These are phyloP conservation scores for Argya squamiceps DNA, from an alignment of 2,797 vertebrate genomes.

Conservation along the genomic window DNA sequence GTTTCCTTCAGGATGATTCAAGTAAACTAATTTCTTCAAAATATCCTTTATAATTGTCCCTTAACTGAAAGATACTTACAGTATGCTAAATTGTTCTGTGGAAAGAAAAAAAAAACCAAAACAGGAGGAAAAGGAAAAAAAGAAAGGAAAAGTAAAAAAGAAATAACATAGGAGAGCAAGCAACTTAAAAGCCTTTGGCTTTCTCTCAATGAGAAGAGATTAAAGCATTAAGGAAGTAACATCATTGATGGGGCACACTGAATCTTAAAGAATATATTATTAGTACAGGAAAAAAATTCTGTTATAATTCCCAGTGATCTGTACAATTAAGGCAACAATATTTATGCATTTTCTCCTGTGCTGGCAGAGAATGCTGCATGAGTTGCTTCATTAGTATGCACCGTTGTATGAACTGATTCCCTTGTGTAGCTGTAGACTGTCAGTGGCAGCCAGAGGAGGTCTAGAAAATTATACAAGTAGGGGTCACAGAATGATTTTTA, in stretches of 20 bases:
- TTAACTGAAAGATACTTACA: not conserved
- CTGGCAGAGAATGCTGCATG: not conserved
- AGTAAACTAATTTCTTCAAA: not conserved
- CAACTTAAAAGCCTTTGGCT: not conserved
- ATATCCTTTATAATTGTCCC: not conserved
- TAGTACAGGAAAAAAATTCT: not conserved
- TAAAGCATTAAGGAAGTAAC: constrained; percentile 33
- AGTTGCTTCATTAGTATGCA: constrained; percentile 51
- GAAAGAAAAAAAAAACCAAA: not conserved
- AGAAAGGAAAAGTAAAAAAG: not conserved
- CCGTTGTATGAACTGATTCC: constrained; percentile 34
- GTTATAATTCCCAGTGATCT: constrained; percentile 15
- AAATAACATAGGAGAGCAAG: not conserved
- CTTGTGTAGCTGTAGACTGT: not conserved
- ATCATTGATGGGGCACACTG: not conserved
- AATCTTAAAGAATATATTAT: not conserved
- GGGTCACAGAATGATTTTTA: constrained; percentile 45
- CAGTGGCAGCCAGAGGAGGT: constrained; percentile 13
- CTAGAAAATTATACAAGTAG: constrained; percentile 21
- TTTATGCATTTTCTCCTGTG: not conserved
- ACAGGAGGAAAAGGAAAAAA: not conserved
- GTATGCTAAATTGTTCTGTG: not conserved
- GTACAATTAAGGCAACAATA: constrained; percentile 33
- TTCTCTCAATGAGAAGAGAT: constrained; percentile 33
- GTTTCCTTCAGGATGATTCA: not conserved